Percentiles rank a stretch among this genome's conserved stretches.
phyloP scores from a whole-genome alignment of 2,888 invertebrate species.

The Drosophila formosana region DNA sequence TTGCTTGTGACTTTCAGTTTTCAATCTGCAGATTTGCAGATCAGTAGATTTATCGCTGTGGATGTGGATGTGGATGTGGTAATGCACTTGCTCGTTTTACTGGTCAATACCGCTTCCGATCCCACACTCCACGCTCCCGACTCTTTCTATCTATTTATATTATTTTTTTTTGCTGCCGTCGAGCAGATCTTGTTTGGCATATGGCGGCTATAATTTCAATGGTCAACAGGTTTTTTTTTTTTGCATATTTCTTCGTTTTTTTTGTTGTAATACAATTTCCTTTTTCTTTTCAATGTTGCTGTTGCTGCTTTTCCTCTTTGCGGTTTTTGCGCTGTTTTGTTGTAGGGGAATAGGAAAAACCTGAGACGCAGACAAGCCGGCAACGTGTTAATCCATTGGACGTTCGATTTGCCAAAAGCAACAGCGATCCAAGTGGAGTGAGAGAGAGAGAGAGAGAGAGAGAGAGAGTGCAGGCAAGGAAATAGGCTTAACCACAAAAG shows the following conservation, averaged over 20 bases:
- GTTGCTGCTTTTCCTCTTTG: conserved; percentile 19
- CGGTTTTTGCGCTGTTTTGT: conserved; percentile 13
- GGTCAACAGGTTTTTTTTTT: conserved; percentile 62
- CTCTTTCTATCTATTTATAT: conserved; percentile 35
- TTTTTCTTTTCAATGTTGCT: conserved; percentile 32
- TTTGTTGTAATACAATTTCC: conserved; percentile 35
- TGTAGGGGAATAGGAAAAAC: conserved; percentile 35
- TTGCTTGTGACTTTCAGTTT: conserved; percentile 20
- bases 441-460: not conserved
- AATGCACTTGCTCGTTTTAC: conserved; percentile 30
- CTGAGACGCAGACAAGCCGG: conserved; percentile 29
- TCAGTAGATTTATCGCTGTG: not conserved
- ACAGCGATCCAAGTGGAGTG: not conserved
- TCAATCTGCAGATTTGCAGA: conserved; percentile 10
- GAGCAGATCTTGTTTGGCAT: conserved; percentile 44
- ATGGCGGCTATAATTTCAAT: conserved; percentile 56
- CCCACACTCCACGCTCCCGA: not conserved
- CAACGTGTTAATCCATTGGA: conserved; percentile 64
- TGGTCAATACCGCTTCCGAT: not conserved
- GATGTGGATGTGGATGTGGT: conserved; percentile 14
- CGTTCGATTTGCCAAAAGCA: conserved; percentile 64
- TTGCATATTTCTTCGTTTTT: not conserved
- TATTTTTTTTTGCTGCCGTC: conserved; percentile 5
- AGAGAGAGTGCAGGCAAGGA: not conserved
- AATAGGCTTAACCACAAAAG: conserved; percentile 33